phyloP scores from a whole-genome alignment of 2,113 vertebrate genomes.

The Hyperopisus bebe region DNA sequence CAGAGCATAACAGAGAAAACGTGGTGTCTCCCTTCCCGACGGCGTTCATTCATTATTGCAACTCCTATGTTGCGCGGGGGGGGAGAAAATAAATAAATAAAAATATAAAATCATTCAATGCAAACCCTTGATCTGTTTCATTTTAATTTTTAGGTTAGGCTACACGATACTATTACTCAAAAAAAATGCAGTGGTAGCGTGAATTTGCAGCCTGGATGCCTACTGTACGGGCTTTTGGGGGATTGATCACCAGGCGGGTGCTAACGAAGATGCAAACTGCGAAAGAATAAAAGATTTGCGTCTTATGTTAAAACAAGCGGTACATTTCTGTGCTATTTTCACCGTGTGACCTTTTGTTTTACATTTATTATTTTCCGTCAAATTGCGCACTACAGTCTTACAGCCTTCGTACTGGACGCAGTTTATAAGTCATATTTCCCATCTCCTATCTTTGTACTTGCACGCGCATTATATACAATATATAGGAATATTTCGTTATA shows the following conservation, averaged over 20 bases:
- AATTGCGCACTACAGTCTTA: neutral
- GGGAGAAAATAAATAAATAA: neutral
- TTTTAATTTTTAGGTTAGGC: neutral
- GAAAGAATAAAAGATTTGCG: neutral
- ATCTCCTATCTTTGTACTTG: neutral
- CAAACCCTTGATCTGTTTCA: neutral
- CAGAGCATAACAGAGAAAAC: neutral
- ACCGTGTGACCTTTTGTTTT: neutral
- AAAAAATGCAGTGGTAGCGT: neutral
- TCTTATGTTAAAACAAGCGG: neutral
- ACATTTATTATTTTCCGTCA: neutral
- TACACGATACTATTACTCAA: neutral
- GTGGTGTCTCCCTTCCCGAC: neutral
- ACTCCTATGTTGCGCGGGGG: neutral
- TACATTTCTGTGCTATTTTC: neutral
- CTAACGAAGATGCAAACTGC: neutral
- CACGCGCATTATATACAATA: neutral
- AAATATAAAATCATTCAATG: neutral
- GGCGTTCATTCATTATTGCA: neutral
- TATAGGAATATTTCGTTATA: neutral
- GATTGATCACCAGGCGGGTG: neutral
- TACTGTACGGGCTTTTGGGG: neutral
- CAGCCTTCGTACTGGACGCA: neutral
- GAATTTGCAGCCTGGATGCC: neutral
- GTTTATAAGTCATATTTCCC: neutral